Base-by-base conservation (phyloP, 2,888 invertebrate species). In the Netelia fuscicornis region DNA sequence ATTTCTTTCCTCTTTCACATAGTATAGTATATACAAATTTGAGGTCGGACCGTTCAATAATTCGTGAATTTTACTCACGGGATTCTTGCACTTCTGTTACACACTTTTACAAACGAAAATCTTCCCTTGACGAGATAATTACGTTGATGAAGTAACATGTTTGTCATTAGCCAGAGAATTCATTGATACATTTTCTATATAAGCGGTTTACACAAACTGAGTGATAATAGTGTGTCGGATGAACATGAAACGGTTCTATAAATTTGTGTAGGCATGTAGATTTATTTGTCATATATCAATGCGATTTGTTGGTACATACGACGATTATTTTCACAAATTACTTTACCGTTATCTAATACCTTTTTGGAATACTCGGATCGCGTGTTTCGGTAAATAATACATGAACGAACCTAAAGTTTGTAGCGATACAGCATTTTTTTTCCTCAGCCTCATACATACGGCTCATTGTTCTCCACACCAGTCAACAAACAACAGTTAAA, bases 1-100 rank as follows among this genome's bases (percentile, higher is more conserved):
- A 8, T 75, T 60, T 65, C 75, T 64, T 64, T 48, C 37, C 70
- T 20, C 42, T 75, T 68, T 80, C 79, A 56, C 76, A 71, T 56
- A 78, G 42, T 76, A 74, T 67, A 79, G 48, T 83, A 85, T 85
- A 75, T 85, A 82, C 85, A 85, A 58, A 82, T 79, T 75, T 71
- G 75, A 82, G 78, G 82, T 85, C 82, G 60, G 79, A 82, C 68
- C 72, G 84, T 84, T 81, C 62, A 44, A 67, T 83, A 83, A 5
- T 58, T 20, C 60, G 52, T 52, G 30, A 44, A n/a, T 77, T 20
- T 72, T 20, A 17, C 56, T 48, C 44, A 6, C 56, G 56, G 48
- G 60, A 25, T 60, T 48, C 17, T 23, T 54, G 11, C 25, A 6
- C 37, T 56, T 37, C 60, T 56, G 9, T 64, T 25, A 74, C 52